Percentiles rank a stretch among this genome's conserved stretches.
Evolutionary conservation across 30 jellyfish, hydroid and myxozoan genomes (phyloP).

Genomic region (Phacellophora camtschatica): DNA sequence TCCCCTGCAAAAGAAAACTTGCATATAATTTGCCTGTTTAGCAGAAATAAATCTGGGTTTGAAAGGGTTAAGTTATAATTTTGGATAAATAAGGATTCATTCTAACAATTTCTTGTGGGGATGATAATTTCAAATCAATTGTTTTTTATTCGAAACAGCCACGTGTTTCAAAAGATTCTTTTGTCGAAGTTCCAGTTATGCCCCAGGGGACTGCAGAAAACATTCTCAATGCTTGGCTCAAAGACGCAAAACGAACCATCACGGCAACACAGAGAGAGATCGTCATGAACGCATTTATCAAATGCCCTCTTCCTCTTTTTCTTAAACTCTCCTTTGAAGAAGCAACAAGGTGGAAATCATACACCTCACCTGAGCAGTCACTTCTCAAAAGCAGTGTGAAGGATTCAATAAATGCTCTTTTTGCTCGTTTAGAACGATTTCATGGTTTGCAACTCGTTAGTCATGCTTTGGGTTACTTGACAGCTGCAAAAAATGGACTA

Average conservation of each 20-base stretch:
- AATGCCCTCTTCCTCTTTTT: conserved; percentile 77
- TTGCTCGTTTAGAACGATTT: conserved; percentile 71
- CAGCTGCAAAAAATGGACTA: conserved; percentile 83
- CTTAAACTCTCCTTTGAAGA: conserved; percentile 79
- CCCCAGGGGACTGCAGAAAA: conserved; percentile 67
- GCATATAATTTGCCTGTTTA: too few relatives aligned
- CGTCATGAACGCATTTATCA: conserved; percentile 51
- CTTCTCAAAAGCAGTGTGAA: conserved; percentile 52
- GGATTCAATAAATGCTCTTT: conserved; percentile 70
- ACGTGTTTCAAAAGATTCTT: conserved; percentile 53
- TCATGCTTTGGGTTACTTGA: conserved; percentile 78
- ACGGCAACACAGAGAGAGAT: conserved; percentile 50
- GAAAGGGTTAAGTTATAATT: too few relatives aligned
- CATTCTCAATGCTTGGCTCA: conserved; percentile 82
- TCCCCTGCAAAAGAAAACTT: too few relatives aligned
- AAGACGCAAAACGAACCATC: conserved; percentile 41
- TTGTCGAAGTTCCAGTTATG: conserved; percentile 75
- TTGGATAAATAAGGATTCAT: too few relatives aligned
- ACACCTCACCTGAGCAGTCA: conserved; percentile 28
- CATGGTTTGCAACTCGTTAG: conserved; percentile 78
- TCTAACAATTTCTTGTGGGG: background rate
- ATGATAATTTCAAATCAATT: background rate
- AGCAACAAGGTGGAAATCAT: conserved; percentile 85
- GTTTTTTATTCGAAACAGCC: conserved; percentile 9
- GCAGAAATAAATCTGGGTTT: too few relatives aligned